Conservation (phyloP, 2,888 invertebrate genomes). For the Ceriagrion tenellum region DNA sequence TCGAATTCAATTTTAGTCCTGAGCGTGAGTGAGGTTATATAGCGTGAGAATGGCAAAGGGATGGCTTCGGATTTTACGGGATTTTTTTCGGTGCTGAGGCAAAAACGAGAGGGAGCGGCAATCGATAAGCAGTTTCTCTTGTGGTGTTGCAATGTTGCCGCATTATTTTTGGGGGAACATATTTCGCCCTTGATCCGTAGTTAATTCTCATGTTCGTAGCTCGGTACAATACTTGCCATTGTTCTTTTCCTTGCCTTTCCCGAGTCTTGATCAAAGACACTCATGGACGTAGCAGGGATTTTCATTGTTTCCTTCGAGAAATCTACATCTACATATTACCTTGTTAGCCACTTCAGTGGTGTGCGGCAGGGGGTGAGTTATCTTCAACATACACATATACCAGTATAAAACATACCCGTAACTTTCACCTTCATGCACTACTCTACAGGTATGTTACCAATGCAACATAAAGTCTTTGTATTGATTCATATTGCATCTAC, state of each 20-base stretch:
- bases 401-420: too few relatives aligned
- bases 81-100: not conserved
- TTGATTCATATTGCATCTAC: too few relatives aligned
- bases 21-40: not conserved
- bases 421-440: too few relatives aligned
- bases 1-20: conserved; percentile 28
- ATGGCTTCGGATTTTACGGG: not conserved
- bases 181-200: not conserved
- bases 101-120: not conserved
- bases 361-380: too few relatives aligned
- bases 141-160: not conserved
- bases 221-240: not conserved
- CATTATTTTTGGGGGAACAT: not conserved
- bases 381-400: too few relatives aligned
- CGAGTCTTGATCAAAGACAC: too few relatives aligned
- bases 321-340: too few relatives aligned
- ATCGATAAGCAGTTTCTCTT: conserved; percentile 6
- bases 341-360: too few relatives aligned
- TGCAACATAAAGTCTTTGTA: too few relatives aligned
- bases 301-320: not conserved
- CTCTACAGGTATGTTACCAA: too few relatives aligned
- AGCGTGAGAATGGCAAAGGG: not conserved
- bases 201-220: not conserved
- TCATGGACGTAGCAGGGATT: not conserved
- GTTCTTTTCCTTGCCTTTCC: not conserved